Evolutionary conservation across 2,113 vertebrate species (phyloP).

Genomic region (Carassius gibelio): DNA sequence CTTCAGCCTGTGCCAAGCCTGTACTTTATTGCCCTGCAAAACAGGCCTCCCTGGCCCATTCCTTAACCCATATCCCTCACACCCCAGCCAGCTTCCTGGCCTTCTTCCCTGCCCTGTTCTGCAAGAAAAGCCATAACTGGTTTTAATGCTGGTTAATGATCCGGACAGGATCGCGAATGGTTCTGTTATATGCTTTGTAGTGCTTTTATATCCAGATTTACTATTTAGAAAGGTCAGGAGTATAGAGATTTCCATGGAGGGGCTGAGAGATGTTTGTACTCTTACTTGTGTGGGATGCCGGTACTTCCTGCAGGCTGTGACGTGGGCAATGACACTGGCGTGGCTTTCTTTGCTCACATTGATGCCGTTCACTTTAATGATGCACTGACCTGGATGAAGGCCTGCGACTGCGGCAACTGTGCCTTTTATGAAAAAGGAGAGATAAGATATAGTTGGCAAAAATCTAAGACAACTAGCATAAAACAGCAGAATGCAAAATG

Average conservation of each 20-base stretch:
- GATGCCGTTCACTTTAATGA: constrained; percentile 98
- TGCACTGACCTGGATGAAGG: constrained; percentile 96
- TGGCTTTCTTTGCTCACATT: constrained; percentile 99
- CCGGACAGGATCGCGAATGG: constrained; percentile 35
- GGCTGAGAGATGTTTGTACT: not conserved
- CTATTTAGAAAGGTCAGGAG: not conserved
- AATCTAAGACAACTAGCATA: too few relatives aligned
- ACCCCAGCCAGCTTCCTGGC: constrained; percentile 58
- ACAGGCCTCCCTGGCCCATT: constrained; percentile 41
- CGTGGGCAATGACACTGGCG: constrained; percentile 94
- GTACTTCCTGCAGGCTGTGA: constrained; percentile 94
- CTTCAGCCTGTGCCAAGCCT: constrained; percentile 46
- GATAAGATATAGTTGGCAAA: not conserved
- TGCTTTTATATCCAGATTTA: not conserved
- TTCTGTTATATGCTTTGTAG: not conserved
- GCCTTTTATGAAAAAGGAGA: constrained; percentile 71
- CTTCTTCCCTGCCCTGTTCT: constrained; percentile 45
- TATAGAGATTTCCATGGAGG: not conserved
- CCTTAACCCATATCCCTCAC: constrained; percentile 56
- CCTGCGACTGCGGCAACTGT: constrained; percentile 92
- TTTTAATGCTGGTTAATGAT: constrained; percentile 68
- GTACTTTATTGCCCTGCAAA: not conserved
- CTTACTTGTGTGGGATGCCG: constrained; percentile 87
- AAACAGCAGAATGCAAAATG: too few relatives aligned
- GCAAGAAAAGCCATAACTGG: constrained; percentile 62